Conservation (phyloP, 2,888 invertebrate genomes). For the Cyrtodaria siliqua region DNA sequence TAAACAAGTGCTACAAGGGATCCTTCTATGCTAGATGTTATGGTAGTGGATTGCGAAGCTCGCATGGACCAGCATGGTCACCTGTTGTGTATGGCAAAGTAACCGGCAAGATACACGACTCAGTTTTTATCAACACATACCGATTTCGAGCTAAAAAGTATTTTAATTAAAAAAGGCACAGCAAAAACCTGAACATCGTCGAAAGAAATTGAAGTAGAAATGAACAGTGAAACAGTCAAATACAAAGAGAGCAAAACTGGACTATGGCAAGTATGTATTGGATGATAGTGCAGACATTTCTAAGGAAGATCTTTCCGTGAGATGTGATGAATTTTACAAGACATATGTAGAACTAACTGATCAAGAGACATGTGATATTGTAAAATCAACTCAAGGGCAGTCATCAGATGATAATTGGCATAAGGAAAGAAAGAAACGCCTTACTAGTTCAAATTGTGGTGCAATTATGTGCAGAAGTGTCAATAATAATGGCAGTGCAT, state of each 20-base stretch:
- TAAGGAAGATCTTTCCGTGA: not conserved
- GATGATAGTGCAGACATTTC: constrained; percentile 5
- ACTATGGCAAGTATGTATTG: not conserved
- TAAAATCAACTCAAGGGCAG: not conserved
- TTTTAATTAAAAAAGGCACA: no score
- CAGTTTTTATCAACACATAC: no score
- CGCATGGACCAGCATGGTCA: no score
- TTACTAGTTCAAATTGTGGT: constrained; percentile 34
- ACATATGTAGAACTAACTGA: not conserved
- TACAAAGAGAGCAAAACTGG: not conserved
- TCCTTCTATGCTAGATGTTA: no score
- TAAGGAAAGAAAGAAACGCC: not conserved
- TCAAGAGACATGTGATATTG: not conserved
- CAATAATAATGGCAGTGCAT: not conserved
- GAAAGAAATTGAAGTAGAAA: no score
- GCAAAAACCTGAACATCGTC: no score
- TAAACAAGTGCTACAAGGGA: no score
- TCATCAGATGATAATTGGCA: not conserved
- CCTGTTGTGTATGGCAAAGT: no score
- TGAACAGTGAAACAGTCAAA: not conserved
- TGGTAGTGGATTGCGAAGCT: no score
- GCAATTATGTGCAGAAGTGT: constrained; percentile 26
- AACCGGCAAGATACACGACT: no score
- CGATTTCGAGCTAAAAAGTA: no score
- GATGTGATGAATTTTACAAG: not conserved